phyloP scores from a whole-genome alignment of 2,797 vertebrate genomes.

The Eospalax fontanierii region DNA sequence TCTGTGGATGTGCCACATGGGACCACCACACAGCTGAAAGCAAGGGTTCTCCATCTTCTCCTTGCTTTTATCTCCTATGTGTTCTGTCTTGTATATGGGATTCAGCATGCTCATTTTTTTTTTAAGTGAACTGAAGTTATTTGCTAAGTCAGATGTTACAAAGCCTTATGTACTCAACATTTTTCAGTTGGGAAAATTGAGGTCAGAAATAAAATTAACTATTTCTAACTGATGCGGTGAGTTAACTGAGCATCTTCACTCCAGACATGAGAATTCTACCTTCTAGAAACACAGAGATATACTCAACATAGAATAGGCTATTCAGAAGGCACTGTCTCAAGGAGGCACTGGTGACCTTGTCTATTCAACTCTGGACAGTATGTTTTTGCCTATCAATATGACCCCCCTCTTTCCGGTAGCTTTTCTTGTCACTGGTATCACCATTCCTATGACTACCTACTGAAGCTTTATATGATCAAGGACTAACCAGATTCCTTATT shows the following conservation, averaged over 20 bases:
- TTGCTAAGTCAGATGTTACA: conserved; percentile 22
- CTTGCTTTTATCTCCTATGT: not conserved
- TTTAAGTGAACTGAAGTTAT: not conserved
- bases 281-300: not conserved
- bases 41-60: not conserved
- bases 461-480: not conserved
- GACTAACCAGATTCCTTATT: not conserved
- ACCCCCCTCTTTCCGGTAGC: not conserved
- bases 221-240: not conserved
- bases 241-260: conserved; percentile 1
- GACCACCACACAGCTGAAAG: not conserved
- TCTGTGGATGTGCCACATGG: not conserved
- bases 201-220: conserved; percentile 32
- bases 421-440: not conserved
- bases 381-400: conserved; percentile 9
- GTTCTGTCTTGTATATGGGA: not conserved
- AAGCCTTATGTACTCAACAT: not conserved
- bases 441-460: not conserved
- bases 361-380: not conserved
- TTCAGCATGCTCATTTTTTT: too few species aligned
- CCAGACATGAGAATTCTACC: not conserved
- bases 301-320: not conserved
- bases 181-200: conserved; percentile 45
- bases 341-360: not conserved
- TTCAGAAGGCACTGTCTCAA: not conserved